These are phyloP conservation scores for Drosophila neutralis DNA, from an alignment of 2,888 invertebrate species.

Conservation along the genomic window DNA sequence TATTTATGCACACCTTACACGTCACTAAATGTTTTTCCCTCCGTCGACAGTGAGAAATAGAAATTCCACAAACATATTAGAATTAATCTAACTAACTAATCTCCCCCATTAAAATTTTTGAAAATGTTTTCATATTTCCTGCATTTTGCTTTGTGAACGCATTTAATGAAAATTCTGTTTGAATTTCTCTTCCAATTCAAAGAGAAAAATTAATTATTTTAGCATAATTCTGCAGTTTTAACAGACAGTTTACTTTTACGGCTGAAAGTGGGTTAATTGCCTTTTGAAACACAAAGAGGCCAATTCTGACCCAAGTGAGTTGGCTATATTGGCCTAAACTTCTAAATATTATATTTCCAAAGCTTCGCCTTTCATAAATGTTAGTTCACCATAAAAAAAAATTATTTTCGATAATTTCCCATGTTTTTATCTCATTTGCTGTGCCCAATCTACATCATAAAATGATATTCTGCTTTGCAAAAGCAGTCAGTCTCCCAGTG, in stretches of 20 bases:
- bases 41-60: not conserved
- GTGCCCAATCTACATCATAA: not conserved
- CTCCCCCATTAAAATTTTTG: not conserved
- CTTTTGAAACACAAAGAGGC: not conserved
- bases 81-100: not conserved
- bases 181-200: not conserved
- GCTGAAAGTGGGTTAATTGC: not conserved
- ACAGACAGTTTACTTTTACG: not conserved
- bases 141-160: not conserved
- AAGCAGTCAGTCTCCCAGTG: not conserved
- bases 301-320: too few species aligned
- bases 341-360: not conserved
- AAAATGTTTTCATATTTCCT: not conserved
- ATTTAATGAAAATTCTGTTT: not conserved
- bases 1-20: slow-evolving; percentile 9
- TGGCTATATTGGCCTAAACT: not conserved
- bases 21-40: slow-evolving; percentile 7
- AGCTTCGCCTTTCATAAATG: not conserved
- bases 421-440: not conserved
- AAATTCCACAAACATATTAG: not conserved
- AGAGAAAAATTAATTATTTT: not conserved
- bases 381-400: not conserved
- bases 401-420: not conserved
- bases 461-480: not conserved
- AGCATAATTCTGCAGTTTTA: not conserved